A percentile compares a stretch with the other conserved stretches of the same genome.
These are phyloP conservation scores for Zaprionus tsacasi DNA, from an alignment of 1,140 invertebrate genomes.

Conservation along the genomic window DNA sequence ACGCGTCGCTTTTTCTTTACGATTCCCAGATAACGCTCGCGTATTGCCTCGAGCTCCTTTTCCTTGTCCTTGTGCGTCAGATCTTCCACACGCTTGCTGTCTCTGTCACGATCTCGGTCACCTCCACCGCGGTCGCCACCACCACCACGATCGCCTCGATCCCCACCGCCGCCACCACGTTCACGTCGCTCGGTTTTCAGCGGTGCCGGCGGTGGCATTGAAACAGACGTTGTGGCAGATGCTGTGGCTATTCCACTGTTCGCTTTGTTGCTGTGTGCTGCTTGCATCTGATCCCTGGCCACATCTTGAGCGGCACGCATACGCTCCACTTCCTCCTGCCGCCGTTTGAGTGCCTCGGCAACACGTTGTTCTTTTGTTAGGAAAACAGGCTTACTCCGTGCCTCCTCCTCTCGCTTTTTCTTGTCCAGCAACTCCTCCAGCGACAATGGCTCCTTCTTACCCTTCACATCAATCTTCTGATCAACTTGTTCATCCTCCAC, in stretches of 20 bases:
- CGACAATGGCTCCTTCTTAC: conserved; percentile 94
- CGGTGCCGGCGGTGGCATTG: conserved; percentile 49
- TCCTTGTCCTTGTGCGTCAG: conserved; percentile 93
- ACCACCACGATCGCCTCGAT: conserved; percentile 64
- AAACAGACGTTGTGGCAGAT: conserved; percentile 46
- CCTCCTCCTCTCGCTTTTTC: conserved; percentile 98
- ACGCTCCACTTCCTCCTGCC: conserved; percentile 94
- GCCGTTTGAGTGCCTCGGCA: conserved; percentile 93
- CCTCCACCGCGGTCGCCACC: conserved; percentile 80
- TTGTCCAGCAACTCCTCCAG: conserved; percentile 98
- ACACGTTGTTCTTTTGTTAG: conserved; percentile 97
- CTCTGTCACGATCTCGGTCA: conserved; percentile 56
- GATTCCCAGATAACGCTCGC: conserved; percentile 97
- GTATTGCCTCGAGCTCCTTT: conserved; percentile 95
- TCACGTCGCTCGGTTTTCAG: conserved; percentile 57
- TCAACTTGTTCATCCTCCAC: conserved; percentile 76
- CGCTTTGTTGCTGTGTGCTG: conserved; percentile 23
- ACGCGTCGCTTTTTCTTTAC: conserved; percentile 97
- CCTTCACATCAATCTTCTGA: conserved; percentile 28
- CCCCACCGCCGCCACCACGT: conserved; percentile 65
- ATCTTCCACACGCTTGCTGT: conserved; percentile 85
- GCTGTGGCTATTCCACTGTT: conserved; percentile 60
- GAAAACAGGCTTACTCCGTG: conserved; percentile 97
- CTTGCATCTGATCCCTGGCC: conserved; percentile 62
- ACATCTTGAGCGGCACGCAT: conserved; percentile 84